A percentile compares a stretch with the other conserved stretches of the same genome.
phyloP scores from a whole-genome alignment of 2,113 vertebrate genomes.

The Eolophus roseicapilla region DNA sequence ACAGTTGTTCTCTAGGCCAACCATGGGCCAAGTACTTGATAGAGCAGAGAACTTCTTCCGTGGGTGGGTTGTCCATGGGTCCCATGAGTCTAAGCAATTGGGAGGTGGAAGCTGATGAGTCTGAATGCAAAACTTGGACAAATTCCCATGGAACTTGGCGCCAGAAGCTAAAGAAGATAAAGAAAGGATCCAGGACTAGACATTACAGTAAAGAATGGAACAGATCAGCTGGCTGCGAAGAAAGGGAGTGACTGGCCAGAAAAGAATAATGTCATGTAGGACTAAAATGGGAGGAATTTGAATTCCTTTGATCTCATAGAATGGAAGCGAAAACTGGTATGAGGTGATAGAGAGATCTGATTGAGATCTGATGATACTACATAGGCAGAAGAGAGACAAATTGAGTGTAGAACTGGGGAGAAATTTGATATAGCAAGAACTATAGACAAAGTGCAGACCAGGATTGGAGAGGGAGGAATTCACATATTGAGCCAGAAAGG shows the following conservation, averaged over 20 bases:
- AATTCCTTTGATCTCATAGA: not conserved
- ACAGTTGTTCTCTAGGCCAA: not conserved
- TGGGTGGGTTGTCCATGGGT: not conserved
- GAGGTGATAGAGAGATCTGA: not conserved
- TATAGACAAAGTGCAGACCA: not conserved
- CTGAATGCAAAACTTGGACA: not conserved
- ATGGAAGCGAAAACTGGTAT: not conserved
- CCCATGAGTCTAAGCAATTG: not conserved
- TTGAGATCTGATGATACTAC: not conserved
- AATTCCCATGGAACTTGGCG: not conserved
- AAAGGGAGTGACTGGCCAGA: not conserved
- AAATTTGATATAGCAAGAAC: not conserved
- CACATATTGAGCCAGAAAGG: not conserved
- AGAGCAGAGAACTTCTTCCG: not conserved
- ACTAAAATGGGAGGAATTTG: not conserved
- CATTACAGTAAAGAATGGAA: not conserved
- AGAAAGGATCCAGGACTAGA: not conserved
- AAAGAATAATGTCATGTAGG: not conserved
- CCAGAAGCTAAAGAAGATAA: not conserved
- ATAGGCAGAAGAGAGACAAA: not conserved
- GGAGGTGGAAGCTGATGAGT: rapidly evolving
- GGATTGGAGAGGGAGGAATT: not conserved
- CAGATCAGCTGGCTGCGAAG: not conserved
- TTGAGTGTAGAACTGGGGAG: not conserved
- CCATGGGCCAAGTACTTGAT: not conserved